Base-by-base conservation (phyloP, 2,888 invertebrate species). In the Rosalia funebris region DNA sequence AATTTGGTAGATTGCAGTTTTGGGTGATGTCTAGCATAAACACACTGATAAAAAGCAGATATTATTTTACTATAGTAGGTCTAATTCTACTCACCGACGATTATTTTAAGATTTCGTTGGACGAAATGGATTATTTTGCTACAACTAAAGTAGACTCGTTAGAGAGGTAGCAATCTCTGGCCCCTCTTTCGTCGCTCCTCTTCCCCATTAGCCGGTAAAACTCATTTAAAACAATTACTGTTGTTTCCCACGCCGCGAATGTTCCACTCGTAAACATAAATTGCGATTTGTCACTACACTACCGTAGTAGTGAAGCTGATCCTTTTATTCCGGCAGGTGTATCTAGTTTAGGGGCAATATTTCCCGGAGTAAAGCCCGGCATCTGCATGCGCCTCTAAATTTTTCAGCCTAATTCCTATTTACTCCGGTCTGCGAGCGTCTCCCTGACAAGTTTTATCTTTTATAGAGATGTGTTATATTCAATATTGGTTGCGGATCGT, bases 401-500 rank as follows among this genome's bases (percentile, higher is more conserved):
- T 75, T 73, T 76, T 74, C 73, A 70, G 65, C 69, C 75, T 77
- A 76, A 76, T 76, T 74, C 77, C 71, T 71, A 72, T 76, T 76
- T 76, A 71, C 73, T 66, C 60, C 71, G 63, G 70, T 63, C 64
- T 52, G 37, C 63, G 69, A 71, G 76, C 75, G 77, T 76, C 64
- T 70, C 74, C 68, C 62, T 73, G 76, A 75, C 75, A 76, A 76
- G 71, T 76, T 74, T 74, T 74, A 76, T 76, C 75, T 75, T 72
- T 75, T 71, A 73, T 69, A 70, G 69, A 70, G 70, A 73, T 75
- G 73, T 73, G 71, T 74, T 76, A 73, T 75, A 77, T 77, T 77
- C 75, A 77, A 77, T 76, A 77, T 77, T 71, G 75, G 72, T 65
- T 69, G 70, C 71, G 73, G 69, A 71, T 71, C 71, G 71, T 70